phyloP scores from a whole-genome alignment of 2,888 invertebrate genomes.

The Catocala fraxini region DNA sequence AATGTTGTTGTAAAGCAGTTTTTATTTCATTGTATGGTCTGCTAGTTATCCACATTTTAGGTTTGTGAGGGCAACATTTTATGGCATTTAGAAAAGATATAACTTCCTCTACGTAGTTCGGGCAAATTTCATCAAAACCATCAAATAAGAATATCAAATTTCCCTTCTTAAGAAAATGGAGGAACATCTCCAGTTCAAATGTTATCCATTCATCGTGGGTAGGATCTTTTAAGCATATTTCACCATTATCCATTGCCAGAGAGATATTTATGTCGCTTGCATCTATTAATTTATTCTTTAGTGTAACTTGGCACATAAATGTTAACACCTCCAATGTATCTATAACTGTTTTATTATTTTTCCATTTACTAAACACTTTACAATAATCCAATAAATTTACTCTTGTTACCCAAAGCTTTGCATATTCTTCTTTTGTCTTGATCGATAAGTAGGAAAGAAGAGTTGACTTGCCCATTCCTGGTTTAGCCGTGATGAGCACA shows the following conservation, averaged over 20 bases:
- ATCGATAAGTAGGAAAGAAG: conserved; percentile 37
- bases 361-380: conserved; percentile 7
- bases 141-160: conserved; percentile 8
- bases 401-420: conserved; percentile 21
- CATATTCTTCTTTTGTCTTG: conserved; percentile 27
- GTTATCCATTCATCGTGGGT: neutral
- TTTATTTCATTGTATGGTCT: conserved; percentile 5
- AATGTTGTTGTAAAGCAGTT: neutral
- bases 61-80: neutral
- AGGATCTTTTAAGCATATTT: neutral
- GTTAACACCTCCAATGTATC: conserved; percentile 3
- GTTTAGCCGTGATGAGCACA: conserved; percentile 25
- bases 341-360: neutral
- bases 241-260: neutral
- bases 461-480: conserved; percentile 46
- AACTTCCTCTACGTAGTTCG: conserved; percentile 2
- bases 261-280: neutral
- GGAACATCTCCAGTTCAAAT: conserved; percentile 7
- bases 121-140: conserved; percentile 12
- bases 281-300: neutral
- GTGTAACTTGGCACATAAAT: conserved; percentile 7
- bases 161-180: neutral
- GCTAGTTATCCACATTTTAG: conserved; percentile 8
- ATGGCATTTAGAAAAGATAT: neutral
- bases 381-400: conserved; percentile 15